Percentiles rank a stretch among this genome's conserved stretches.
These are phyloP conservation scores for Lasiommata megera DNA, from an alignment of 2,888 invertebrate genomes.

Conservation along the genomic window DNA sequence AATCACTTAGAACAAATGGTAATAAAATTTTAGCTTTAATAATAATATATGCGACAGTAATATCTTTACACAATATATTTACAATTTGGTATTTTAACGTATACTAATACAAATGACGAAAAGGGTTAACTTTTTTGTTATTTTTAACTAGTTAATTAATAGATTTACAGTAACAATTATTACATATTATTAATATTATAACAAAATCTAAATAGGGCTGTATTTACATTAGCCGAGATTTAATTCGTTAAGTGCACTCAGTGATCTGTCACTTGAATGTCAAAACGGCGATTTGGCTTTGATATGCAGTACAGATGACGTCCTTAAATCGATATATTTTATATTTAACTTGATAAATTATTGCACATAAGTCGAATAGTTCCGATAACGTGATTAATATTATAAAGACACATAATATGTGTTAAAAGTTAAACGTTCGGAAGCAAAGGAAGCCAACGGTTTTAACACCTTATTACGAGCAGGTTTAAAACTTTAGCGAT, in stretches of 20 bases:
- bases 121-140: constrained; percentile 52
- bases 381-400: constrained; percentile 28
- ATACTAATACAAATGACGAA: constrained; percentile 72
- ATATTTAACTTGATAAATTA: constrained; percentile 51
- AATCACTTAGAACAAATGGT: constrained; percentile 78
- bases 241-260: constrained; percentile 35
- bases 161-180: constrained; percentile 50
- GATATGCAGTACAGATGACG: constrained; percentile 66
- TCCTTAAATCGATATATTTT: constrained; percentile 50
- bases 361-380: constrained; percentile 55
- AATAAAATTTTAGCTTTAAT: constrained; percentile 70
- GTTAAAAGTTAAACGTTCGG: constrained; percentile 23
- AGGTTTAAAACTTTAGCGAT: constrained; percentile 10
- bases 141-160: constrained; percentile 43
- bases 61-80: constrained; percentile 77
- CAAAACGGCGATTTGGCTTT: constrained; percentile 69
- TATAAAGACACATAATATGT: constrained; percentile 19
- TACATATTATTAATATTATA: constrained; percentile 58
- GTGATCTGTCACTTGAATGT: constrained; percentile 39
- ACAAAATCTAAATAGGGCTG: constrained; percentile 56
- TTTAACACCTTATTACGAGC: background rate
- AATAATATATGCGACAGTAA: constrained; percentile 58
- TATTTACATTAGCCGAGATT: constrained; percentile 60
- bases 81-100: constrained; percentile 80
- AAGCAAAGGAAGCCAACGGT: constrained; percentile 26